phyloP scores from a whole-genome alignment of 2,797 vertebrate genomes.

The Scolopax bukidnonensis region DNA sequence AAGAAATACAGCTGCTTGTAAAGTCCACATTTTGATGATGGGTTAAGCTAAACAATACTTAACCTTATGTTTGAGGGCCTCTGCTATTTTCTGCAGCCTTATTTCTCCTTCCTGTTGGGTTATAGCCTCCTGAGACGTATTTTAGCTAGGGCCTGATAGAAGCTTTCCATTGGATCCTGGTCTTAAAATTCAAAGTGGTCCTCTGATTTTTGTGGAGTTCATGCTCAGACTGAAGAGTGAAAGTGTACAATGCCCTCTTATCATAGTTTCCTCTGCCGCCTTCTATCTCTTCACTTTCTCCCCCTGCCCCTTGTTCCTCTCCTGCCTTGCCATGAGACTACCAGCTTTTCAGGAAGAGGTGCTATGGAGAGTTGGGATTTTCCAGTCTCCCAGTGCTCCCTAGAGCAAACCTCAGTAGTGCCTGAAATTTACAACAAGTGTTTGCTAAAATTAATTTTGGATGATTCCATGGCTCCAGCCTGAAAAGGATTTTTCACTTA shows the following conservation, averaged over 20 bases:
- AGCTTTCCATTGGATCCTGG: neutral
- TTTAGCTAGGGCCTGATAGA: neutral
- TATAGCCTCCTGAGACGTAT: neutral
- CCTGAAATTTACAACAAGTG: neutral
- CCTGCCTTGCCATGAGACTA: neutral
- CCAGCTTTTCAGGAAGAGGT: neutral
- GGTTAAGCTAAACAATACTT: conserved; percentile 27
- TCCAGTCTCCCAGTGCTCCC: neutral
- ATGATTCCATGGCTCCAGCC: neutral
- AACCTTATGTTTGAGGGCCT: neutral
- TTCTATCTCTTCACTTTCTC: neutral
- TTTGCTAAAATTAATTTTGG: neutral
- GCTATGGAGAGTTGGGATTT: neutral
- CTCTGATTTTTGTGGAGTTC: neutral
- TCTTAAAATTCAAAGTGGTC: conserved; percentile 4
- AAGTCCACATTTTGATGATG: conserved; percentile 19
- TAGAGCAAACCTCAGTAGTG: neutral
- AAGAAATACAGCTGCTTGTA: conserved; percentile 41
- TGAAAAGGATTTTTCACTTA: neutral
- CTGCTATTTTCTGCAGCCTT: neutral
- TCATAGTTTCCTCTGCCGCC: neutral
- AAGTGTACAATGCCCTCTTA: neutral
- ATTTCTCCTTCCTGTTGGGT: neutral
- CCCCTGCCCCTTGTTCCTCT: neutral
- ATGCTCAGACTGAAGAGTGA: neutral